These are phyloP conservation scores for Eilema caniola DNA, from an alignment of 2,888 invertebrate genomes.

Conservation along the genomic window DNA sequence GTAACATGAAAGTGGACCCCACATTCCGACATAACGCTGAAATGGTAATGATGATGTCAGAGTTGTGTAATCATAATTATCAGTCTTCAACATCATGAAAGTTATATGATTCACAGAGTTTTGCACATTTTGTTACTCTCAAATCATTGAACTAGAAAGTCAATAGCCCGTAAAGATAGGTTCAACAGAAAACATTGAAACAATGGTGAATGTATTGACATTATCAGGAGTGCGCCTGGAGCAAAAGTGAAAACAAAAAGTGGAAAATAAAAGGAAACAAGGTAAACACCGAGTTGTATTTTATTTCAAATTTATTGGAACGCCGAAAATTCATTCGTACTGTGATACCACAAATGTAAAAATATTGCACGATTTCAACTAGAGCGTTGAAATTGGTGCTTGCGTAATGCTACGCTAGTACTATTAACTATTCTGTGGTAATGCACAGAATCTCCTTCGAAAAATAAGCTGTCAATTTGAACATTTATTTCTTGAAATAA, in stretches of 20 bases:
- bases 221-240: slow-evolving; percentile 41
- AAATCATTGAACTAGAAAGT: slow-evolving; percentile 15
- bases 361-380: slow-evolving; percentile 27
- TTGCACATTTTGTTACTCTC: slow-evolving; percentile 7
- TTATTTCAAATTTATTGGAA: slow-evolving; percentile 67
- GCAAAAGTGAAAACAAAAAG: slow-evolving; percentile 55
- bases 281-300: slow-evolving; percentile 66
- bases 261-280: slow-evolving; percentile 63
- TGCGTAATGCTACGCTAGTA: no score
- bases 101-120: slow-evolving; percentile 2
- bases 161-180: slow-evolving; percentile 20
- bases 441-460: neutral
- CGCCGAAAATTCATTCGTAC: slow-evolving; percentile 41
- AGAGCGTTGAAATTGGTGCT: neutral
- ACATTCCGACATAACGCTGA: neutral
- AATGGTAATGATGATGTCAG: no score
- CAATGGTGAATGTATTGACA: slow-evolving; percentile 33
- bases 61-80: neutral
- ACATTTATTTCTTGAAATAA: neutral
- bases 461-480: neutral
- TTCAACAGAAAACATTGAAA: slow-evolving; percentile 10
- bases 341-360: slow-evolving; percentile 51
- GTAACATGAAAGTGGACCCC: no score
- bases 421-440: no score
- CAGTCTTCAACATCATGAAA: neutral